These are phyloP conservation scores for Melanogrammus aeglefinus DNA, from an alignment of 2,797 vertebrate species.

Conservation along the genomic window DNA sequence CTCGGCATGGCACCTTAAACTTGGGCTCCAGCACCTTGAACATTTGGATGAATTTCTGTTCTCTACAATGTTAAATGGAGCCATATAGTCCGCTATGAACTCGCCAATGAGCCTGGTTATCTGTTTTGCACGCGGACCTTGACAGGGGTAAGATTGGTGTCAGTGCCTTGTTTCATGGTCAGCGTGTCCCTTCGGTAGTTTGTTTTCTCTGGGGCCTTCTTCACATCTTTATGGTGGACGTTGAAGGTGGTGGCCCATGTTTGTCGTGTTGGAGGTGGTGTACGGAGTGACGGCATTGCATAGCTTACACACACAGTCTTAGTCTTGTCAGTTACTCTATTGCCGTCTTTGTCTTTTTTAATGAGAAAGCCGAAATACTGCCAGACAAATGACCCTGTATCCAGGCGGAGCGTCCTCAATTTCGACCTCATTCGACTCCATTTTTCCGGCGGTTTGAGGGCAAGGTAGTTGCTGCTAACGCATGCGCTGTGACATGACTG, in stretches of 20 bases:
- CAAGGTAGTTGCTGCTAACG: too few species aligned
- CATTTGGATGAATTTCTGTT: neutral
- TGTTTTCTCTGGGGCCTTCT: too few species aligned
- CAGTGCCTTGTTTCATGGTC: neutral
- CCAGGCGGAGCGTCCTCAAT: neutral
- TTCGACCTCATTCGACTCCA: too few species aligned
- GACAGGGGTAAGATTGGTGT: neutral
- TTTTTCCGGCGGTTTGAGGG: too few species aligned
- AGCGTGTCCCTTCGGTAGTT: neutral
- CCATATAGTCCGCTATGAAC: neutral
- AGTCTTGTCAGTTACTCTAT: conserved; percentile 23
- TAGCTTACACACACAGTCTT: neutral
- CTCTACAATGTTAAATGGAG: neutral
- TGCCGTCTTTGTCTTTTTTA: conserved; percentile 6
- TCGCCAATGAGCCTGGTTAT: neutral
- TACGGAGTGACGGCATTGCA: neutral
- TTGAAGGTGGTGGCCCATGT: neutral
- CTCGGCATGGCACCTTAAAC: neutral
- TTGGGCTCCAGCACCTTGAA: neutral
- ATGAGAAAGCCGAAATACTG: neutral
- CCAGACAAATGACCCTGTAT: neutral
- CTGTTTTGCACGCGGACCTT: neutral
- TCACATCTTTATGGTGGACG: neutral
- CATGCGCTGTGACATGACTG: too few species aligned
- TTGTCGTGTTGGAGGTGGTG: neutral